A percentile compares a stretch with the other conserved stretches of the same genome.
Evolutionary conservation across 2,113 vertebrate genomes (phyloP).

Genomic region (Phrynosoma blainvillii): DNA sequence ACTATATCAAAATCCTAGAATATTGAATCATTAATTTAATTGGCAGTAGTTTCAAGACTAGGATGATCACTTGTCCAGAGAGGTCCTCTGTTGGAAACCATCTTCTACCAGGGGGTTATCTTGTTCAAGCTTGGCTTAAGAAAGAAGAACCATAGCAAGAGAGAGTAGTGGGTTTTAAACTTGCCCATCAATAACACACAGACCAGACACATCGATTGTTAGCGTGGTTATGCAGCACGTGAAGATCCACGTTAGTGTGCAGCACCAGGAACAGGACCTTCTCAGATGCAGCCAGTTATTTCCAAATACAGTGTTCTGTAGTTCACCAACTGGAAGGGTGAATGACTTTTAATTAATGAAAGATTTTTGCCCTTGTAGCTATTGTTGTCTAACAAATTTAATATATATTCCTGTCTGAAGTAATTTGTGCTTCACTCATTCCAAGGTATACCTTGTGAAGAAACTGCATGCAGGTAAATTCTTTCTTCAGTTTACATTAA

Average conservation of each 20-base stretch:
- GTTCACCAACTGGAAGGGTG: not conserved
- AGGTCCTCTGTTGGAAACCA: not conserved
- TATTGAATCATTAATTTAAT: not conserved
- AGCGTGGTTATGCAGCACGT: no score
- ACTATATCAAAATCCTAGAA: no score
- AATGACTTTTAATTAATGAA: not conserved
- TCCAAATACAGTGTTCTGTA: not conserved
- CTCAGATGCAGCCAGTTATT: no score
- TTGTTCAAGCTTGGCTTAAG: not conserved
- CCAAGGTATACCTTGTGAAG: not conserved
- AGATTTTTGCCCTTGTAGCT: not conserved
- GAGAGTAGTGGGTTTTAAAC: not conserved
- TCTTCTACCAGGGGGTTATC: not conserved
- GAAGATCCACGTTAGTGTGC: no score
- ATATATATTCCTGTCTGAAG: not conserved
- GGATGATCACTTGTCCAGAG: not conserved
- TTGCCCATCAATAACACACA: not conserved
- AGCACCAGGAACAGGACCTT: no score
- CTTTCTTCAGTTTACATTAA: not conserved
- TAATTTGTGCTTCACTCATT: not conserved
- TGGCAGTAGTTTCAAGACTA: not conserved
- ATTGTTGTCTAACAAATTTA: not conserved
- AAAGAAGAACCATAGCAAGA: not conserved
- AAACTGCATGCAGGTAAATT: not conserved
- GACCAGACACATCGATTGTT: not conserved